Percentiles rank a stretch among this genome's conserved stretches.
Evolutionary conservation across 2,888 invertebrate genomes (phyloP).

Genomic region (Choreutis nemorana): DNA sequence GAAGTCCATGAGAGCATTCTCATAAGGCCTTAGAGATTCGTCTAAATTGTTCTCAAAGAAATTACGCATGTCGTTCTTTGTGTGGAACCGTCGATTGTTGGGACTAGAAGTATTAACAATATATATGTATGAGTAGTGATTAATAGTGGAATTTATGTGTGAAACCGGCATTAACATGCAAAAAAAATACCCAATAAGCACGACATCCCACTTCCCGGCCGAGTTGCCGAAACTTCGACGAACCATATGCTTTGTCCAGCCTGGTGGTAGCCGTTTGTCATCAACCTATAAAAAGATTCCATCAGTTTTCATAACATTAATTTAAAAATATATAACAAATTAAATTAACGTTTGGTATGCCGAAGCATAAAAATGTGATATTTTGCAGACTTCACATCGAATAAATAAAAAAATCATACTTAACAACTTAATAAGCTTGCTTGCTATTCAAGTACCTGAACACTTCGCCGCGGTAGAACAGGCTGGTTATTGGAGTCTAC

Average conservation of each 20-base stretch:
- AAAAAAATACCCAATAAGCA: slow-evolving; percentile 71
- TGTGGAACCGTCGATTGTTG: slow-evolving; percentile 44
- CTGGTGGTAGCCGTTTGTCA: slow-evolving; percentile 76
- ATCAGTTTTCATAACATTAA: no score
- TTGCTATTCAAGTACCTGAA: slow-evolving; percentile 34
- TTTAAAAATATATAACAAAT: no score
- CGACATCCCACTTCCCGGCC: slow-evolving; percentile 84
- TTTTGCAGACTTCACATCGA: no score
- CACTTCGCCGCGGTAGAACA: slow-evolving; percentile 43
- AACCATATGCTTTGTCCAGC: slow-evolving; percentile 83
- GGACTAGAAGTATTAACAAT: slow-evolving; percentile 27
- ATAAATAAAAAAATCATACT: no score
- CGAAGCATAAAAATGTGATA: no score
- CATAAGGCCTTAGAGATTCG: slow-evolving; percentile 22
- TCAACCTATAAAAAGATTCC: slow-evolving; percentile 67
- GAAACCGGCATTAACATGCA: neutral
- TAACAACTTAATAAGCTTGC: no score
- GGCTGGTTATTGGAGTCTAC: slow-evolving; percentile 36
- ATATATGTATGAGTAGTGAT: neutral
- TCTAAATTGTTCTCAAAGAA: slow-evolving; percentile 30
- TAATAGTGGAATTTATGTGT: slow-evolving; percentile 1
- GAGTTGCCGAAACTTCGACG: slow-evolving; percentile 72
- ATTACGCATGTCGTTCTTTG: slow-evolving; percentile 45
- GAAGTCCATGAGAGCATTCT: slow-evolving; percentile 41
- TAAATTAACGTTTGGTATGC: no score